Base-by-base conservation (phyloP, 1,140 invertebrate genomes). In the Neuroterus valhalla region DNA sequence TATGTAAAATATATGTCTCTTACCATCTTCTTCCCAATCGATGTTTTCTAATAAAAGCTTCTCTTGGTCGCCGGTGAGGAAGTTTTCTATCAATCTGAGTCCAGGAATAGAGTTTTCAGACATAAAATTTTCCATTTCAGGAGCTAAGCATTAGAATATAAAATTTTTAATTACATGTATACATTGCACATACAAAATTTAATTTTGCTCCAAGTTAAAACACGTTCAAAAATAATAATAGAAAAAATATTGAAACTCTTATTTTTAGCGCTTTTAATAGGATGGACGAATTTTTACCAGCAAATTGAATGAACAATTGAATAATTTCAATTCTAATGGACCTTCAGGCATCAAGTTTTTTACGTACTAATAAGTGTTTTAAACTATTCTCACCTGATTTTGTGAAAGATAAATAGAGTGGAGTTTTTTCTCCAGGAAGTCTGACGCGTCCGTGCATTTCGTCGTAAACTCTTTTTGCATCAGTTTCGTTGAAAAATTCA, bases 61-160 rank as follows among this genome's bases (percentile, higher is more conserved):
- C 86, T 97, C 96, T 91, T 97, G 94, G 66, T 93, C 91, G 74
- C 90, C 85, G 62, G 91, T 92, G 38, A 98, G 90, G 90, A 97
- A 96, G 85, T 98, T 88, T 70, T 93, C 85, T 44, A 96, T 72
- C 71, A 98, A 67, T 43, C 89, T 82, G n/a, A 98, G 90, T 10
- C 96, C 97, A 71, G 91, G 85, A n/a, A 96, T 96, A 66, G 89
- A 46, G 17, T 82, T 26, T 45, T 55, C 81, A 38, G 82, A 84
- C 5, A 70, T 73, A 76, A 82, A 76, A 70, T 86, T 78, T 8
- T 87, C 79, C 12, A 76, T 14, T 3, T 84, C 84, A 75, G 91
- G 89, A 71, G 91, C 89, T 91, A 68, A 71, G 86, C 85, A 31
- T 23, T 19, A n/a, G 69, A 46, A 72, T 42, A 76, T 23, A 52